Conservation (phyloP, 2,888 invertebrate genomes). For the Xylota segnis region DNA sequence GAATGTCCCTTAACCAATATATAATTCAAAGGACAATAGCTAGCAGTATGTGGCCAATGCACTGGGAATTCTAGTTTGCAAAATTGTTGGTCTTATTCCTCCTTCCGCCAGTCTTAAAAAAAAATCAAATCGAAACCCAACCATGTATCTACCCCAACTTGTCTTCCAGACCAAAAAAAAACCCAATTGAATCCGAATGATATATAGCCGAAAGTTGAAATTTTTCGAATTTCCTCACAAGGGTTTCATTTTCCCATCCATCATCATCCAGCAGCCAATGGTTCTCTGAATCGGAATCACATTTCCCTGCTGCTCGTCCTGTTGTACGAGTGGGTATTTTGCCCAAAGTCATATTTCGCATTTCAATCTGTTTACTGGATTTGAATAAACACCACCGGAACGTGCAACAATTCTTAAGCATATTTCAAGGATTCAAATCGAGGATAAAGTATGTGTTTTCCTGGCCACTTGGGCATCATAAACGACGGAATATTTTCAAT, state of each 20-base stretch:
- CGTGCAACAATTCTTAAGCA: slow-evolving; percentile 33
- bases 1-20: too few relatives aligned
- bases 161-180: too few relatives aligned
- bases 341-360: slow-evolving; percentile 11
- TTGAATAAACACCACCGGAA: slow-evolving; percentile 26
- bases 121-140: too few relatives aligned
- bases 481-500: neutral
- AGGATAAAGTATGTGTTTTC: slow-evolving; percentile 15
- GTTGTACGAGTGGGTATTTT: neutral
- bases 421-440: slow-evolving; percentile 18
- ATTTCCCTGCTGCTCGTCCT: neutral
- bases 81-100: too few relatives aligned
- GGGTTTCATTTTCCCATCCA: slow-evolving; percentile 3
- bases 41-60: too few relatives aligned
- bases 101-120: too few relatives aligned
- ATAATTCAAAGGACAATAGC: too few relatives aligned
- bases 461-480: slow-evolving; percentile 42
- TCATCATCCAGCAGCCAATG: neutral
- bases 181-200: neutral
- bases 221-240: neutral
- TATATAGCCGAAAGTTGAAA: neutral
- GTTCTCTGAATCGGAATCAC: neutral
- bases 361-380: slow-evolving; percentile 41
- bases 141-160: too few relatives aligned
- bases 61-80: too few relatives aligned